phyloP scores from a whole-genome alignment of 2,888 invertebrate genomes.

The Amorpha juglandis region DNA sequence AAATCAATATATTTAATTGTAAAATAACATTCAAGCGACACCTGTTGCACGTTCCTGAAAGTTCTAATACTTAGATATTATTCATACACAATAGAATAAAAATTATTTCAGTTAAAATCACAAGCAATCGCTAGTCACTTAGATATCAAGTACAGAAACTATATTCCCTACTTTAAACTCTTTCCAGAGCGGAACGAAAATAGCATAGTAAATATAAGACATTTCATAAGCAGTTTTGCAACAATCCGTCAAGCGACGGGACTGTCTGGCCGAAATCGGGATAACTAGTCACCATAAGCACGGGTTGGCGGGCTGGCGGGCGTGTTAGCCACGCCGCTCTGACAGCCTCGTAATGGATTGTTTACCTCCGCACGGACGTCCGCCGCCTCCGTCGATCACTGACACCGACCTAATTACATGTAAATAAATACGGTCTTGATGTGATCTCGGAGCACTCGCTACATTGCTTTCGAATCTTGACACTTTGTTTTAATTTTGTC shows the following conservation, averaged over 20 bases:
- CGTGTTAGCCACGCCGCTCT: slow-evolving; percentile 33
- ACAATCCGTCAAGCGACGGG: slow-evolving; percentile 5
- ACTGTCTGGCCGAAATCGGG: slow-evolving; percentile 28
- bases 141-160: no score
- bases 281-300: slow-evolving; percentile 33
- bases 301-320: slow-evolving; percentile 23
- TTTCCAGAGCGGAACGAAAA: neutral
- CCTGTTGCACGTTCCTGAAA: no score
- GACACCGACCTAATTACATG: slow-evolving; percentile 78
- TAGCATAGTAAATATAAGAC: neutral
- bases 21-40: no score
- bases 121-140: no score
- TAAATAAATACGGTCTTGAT: slow-evolving; percentile 70
- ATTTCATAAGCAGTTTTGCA: neutral
- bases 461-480: slow-evolving; percentile 22
- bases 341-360: slow-evolving; percentile 77
- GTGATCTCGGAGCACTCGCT: slow-evolving; percentile 13
- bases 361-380: slow-evolving; percentile 71
- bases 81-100: no score
- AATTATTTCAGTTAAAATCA: no score
- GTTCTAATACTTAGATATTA: no score
- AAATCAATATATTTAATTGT: no score
- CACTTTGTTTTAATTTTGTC: slow-evolving; percentile 22
- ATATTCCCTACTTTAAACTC: neutral
- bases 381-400: slow-evolving; percentile 73